Evolutionary conservation across 1,140 invertebrate species (phyloP).

Genomic region (Samia ricini): DNA sequence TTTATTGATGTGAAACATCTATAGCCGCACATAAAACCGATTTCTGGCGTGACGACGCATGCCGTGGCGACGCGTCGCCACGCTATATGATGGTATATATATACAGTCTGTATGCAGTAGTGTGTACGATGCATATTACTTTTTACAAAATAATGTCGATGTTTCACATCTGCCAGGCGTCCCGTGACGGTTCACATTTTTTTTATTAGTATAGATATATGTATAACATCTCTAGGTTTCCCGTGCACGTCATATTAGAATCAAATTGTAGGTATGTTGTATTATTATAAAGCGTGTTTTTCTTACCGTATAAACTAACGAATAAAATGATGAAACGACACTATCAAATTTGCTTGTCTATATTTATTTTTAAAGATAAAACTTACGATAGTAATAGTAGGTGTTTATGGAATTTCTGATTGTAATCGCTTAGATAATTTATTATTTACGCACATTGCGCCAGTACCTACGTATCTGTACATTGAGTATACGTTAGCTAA

Average conservation of each 20-base stretch:
- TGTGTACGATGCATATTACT: too few species aligned
- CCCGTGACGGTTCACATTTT: too few species aligned
- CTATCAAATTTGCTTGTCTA: background rate
- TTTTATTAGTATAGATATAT: too few species aligned
- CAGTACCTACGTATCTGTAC: conserved; percentile 6
- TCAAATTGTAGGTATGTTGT: background rate
- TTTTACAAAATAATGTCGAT: too few species aligned
- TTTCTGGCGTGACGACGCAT: too few species aligned
- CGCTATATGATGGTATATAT: too few species aligned
- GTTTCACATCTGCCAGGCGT: too few species aligned
- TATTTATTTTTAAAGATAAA: conserved; percentile 14
- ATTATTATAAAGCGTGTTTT: background rate
- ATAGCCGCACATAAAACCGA: too few species aligned
- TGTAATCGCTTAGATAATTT: conserved; percentile 12
- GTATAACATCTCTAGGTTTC: too few species aligned
- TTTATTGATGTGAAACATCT: too few species aligned
- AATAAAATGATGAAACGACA: conserved; percentile 3
- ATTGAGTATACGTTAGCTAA: conserved; percentile 2
- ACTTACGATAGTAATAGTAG: conserved; percentile 3
- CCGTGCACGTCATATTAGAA: background rate
- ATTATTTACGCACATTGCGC: conserved; percentile 16
- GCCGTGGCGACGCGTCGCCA: too few species aligned
- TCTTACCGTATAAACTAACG: background rate
- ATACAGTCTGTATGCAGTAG: too few species aligned
- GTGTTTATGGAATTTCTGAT: conserved; percentile 11